Percentiles rank a stretch among this genome's conserved stretches.
phyloP scores from a whole-genome alignment of 37 sponge, comb jelly and placozoan species.

The Crambe crambe region DNA sequence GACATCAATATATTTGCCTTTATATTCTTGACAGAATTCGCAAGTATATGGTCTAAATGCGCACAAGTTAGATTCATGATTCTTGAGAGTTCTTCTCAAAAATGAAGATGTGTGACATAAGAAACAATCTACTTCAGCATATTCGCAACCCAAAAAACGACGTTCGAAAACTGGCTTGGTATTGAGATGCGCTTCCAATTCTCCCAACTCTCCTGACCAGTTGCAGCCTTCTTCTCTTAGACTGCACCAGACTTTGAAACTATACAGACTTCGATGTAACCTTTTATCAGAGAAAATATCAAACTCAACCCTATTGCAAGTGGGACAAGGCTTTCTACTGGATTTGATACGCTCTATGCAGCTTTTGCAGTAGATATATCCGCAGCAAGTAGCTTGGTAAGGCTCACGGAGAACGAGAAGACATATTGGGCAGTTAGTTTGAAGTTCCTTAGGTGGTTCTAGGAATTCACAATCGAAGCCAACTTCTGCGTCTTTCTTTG shows the following conservation, averaged over 20 bases:
- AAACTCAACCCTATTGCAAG: conserved; percentile 23
- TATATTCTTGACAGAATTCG: conserved; percentile 10
- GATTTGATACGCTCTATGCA: conserved; percentile 24
- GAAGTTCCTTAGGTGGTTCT: conserved; percentile 22
- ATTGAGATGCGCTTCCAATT: conserved; percentile 9
- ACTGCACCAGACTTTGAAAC: conserved; percentile 6
- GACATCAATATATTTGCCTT: conserved; percentile 9
- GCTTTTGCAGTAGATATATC: conserved; percentile 18
- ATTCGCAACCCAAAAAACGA: conserved; percentile 11
- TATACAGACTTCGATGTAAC: conserved; percentile 15
- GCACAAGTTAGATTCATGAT: background rate
- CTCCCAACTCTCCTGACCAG: conserved; percentile 33
- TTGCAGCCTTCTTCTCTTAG: conserved; percentile 25
- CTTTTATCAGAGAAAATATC: conserved; percentile 17
- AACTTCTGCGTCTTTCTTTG: background rate
- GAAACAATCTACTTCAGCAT: conserved; percentile 10
- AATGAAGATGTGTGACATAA: background rate
- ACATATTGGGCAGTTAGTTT: conserved; percentile 47
- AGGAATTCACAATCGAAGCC: conserved; percentile 45
- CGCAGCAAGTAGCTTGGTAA: conserved; percentile 38
- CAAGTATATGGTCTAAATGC: conserved; percentile 1
- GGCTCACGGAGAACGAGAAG: conserved; percentile 35
- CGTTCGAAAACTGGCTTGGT: background rate
- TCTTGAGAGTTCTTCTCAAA: background rate
- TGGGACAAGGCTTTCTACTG: conserved; percentile 16